Percentiles rank a stretch among this genome's conserved stretches.
Conservation (phyloP, 2,888 invertebrate species). For the Parasteatoda lunata region DNA sequence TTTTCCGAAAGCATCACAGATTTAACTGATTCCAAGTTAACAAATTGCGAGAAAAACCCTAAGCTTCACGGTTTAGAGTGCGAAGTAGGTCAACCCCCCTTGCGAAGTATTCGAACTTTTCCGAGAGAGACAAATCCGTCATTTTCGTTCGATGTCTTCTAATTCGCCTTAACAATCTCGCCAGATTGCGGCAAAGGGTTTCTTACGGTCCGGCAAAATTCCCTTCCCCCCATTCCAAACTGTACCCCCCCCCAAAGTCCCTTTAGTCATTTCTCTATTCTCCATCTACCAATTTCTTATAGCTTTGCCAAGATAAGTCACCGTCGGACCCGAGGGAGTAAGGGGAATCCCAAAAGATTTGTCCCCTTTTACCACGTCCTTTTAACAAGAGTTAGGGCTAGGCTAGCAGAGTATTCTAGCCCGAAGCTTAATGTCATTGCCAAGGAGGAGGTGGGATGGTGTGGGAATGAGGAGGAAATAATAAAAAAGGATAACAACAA, state of each 20-base stretch:
- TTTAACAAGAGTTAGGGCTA: conserved; percentile 16
- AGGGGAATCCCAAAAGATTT: conserved; percentile 23
- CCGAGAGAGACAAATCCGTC: neutral
- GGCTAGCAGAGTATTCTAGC: conserved; percentile 6
- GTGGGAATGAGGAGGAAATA: neutral
- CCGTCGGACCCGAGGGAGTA: neutral
- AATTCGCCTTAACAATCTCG: conserved; percentile 5
- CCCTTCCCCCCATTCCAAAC: neutral
- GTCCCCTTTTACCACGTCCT: conserved; percentile 30
- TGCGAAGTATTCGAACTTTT: neutral
- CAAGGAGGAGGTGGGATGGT: neutral
- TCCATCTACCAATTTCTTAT: conserved; percentile 23
- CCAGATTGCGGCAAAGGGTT: neutral
- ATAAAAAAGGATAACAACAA: neutral
- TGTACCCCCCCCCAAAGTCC: neutral
- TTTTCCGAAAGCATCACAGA: too few species aligned
- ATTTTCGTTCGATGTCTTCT: neutral
- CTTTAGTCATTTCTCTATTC: neutral
- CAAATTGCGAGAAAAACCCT: neutral
- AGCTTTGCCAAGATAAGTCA: conserved; percentile 25
- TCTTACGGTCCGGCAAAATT: neutral
- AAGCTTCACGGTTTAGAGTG: neutral
- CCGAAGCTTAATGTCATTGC: conserved; percentile 39
- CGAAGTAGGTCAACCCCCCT: neutral
- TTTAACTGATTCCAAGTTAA: neutral